A percentile compares a stretch with the other conserved stretches of the same genome.
Evolutionary conservation across 2,888 invertebrate species (phyloP).

Genomic region (Archips crataeganus): DNA sequence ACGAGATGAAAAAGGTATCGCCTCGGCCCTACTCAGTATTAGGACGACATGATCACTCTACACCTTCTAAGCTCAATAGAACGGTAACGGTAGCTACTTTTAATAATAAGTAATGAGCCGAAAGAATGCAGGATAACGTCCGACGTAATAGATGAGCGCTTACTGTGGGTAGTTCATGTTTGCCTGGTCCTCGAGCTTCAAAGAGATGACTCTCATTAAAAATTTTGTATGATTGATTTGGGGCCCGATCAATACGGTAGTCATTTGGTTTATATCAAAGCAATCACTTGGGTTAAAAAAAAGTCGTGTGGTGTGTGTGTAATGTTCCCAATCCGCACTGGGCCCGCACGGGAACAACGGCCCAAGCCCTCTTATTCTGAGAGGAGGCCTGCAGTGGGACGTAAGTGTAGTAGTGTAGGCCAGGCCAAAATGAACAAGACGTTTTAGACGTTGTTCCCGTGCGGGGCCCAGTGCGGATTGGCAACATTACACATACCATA

Average conservation of each 20-base stretch:
- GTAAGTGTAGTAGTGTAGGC: too few relatives aligned
- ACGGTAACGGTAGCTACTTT: conserved; percentile 74
- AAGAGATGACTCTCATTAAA: conserved; percentile 67
- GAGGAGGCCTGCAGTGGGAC: too few relatives aligned
- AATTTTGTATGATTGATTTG: conserved; percentile 68
- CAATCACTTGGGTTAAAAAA: background rate
- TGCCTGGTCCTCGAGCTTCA: conserved; percentile 55
- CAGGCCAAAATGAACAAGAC: too few relatives aligned
- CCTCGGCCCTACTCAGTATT: background rate
- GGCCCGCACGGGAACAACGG: too few relatives aligned
- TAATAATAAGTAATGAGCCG: conserved; percentile 80
- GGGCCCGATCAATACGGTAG: conserved; percentile 73
- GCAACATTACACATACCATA: too few relatives aligned
- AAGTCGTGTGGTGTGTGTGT: too few relatives aligned
- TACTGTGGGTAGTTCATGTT: conserved; percentile 53
- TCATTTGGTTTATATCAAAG: conserved; percentile 52
- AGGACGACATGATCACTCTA: conserved; percentile 47
- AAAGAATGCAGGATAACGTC: conserved; percentile 71
- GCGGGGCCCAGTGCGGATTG: too few relatives aligned
- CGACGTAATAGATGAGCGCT: conserved; percentile 60
- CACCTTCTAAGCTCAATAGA: conserved; percentile 50
- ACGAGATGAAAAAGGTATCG: too few relatives aligned
- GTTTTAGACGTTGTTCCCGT: too few relatives aligned
- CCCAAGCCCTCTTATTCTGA: too few relatives aligned
- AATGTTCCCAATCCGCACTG: too few relatives aligned